Base-by-base conservation (phyloP, 2,113 vertebrate genomes). In the Zapus hudsonius region DNA sequence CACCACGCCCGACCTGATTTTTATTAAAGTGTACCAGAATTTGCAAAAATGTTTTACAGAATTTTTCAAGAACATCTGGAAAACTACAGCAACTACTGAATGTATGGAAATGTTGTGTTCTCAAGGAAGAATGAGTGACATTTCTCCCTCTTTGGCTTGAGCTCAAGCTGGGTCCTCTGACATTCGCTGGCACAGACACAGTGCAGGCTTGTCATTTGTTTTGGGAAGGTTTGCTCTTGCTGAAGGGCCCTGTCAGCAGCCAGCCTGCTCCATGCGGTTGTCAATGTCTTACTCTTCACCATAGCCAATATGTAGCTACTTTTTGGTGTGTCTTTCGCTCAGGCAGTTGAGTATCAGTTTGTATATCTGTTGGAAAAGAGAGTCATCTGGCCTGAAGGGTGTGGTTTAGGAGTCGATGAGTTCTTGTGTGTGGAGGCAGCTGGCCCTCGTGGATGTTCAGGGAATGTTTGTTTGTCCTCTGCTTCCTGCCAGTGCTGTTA, bases 11-110 rank as follows among this genome's bases (percentile, higher is more conserved):
- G 16, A 17, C 22, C 57, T 59, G 57, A 29, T 79, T 59, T 66
- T 89, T 89, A 67, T 81, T 89, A 87, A 94, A 66, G 59, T 94
- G 57, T 66, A 66, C n/a, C 47, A 76, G 81, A 80, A 75, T 79
- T 89, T 69, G 12, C 66, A 75, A 72, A 47, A 69, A 33, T 17
- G 27, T 33, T 90, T 90, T 66, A 59, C 57, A 69, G 44, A 59
- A 38, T 83, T 95, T 73, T 42, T 57, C 31, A 66, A 79, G 86
- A 90, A 19, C 29, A 74, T 76, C 64, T 47, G 73, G 52, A 78
- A 44, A 69, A 69, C 44, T 75, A 22, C 75, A 75, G 76, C 57
- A 42, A 67, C 22, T 57, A 2, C 83, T 75, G 17, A 42, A 90
- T 6, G 1, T 81, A 38, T 38, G 84, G 73, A 63, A 72, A 29